Evolutionary conservation across 2,888 invertebrate species (phyloP).

Genomic region (Bibio marci): DNA sequence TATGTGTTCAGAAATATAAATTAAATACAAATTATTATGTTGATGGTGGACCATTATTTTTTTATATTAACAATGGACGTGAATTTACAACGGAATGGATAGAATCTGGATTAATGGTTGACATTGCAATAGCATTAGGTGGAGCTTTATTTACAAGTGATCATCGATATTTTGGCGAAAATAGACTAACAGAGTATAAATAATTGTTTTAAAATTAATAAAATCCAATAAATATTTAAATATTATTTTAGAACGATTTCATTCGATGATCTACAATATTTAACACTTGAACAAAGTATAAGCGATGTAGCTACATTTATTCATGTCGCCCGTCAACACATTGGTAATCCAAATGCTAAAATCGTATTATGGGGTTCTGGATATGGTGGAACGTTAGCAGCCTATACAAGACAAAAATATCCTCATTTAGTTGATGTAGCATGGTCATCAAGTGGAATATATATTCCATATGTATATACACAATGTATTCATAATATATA

Average conservation of each 20-base stretch:
- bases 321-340: neutral
- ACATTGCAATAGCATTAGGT: slow-evolving; percentile 3
- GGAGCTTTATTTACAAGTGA: slow-evolving; percentile 4
- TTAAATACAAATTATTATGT: slow-evolving; percentile 12
- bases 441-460: slow-evolving; percentile 20
- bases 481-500: too few species aligned
- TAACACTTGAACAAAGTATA: slow-evolving; percentile 6
- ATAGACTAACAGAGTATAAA: slow-evolving; percentile 1
- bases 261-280: slow-evolving; percentile 3
- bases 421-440: slow-evolving; percentile 7
- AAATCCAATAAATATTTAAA: neutral
- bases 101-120: slow-evolving; percentile 4
- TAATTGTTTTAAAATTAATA: too few species aligned
- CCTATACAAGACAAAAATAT: slow-evolving; percentile 6
- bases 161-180: slow-evolving; percentile 5
- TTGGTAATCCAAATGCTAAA: neutral
- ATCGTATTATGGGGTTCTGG: slow-evolving; percentile 6
- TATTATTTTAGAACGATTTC: neutral
- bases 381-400: slow-evolving; percentile 5
- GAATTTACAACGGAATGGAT: slow-evolving; percentile 1
- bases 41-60: slow-evolving; percentile 13
- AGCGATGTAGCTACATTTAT: slow-evolving; percentile 7
- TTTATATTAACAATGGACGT: slow-evolving; percentile 4
- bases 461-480: neutral
- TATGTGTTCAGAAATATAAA: slow-evolving; percentile 11